Conservation (phyloP, 2,113 vertebrate species). For the Hydrochoerus hydrochaeris region DNA sequence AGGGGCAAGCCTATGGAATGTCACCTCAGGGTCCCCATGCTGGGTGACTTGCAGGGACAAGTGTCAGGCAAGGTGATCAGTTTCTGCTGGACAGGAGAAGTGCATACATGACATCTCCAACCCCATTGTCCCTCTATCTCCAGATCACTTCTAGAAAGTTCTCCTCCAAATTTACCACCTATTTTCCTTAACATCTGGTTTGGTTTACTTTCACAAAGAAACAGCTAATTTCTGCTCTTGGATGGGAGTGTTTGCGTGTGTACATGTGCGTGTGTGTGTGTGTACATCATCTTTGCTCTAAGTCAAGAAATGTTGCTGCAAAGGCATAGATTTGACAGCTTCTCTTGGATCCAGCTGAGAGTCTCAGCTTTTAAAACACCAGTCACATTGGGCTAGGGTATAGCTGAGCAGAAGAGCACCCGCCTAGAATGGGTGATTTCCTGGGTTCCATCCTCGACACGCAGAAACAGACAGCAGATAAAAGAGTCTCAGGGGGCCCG, state of each 20-base stretch:
- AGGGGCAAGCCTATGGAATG: not conserved
- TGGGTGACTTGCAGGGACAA: not conserved
- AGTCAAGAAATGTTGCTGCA: not conserved
- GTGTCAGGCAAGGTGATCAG: not conserved
- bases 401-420: not conserved
- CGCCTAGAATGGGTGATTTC: not conserved
- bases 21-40: accelerated
- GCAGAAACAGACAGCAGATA: not conserved
- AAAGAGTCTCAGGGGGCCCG: not conserved
- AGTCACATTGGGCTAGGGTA: not conserved
- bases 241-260: not conserved
- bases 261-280: accelerated
- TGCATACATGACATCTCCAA: no score
- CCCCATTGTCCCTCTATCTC: accelerated
- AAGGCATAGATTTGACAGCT: not conserved
- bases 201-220: not conserved
- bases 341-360: not conserved
- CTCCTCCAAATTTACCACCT: not conserved
- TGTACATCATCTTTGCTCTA: not conserved
- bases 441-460: not conserved
- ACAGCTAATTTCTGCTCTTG: not conserved
- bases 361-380: not conserved
- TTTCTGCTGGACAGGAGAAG: not conserved
- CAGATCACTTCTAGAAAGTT: not conserved
- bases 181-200: not conserved